Percentiles rank a stretch among this genome's conserved stretches.
These are phyloP conservation scores for Nycteola revayana DNA, from an alignment of 2,888 invertebrate species.

Conservation along the genomic window DNA sequence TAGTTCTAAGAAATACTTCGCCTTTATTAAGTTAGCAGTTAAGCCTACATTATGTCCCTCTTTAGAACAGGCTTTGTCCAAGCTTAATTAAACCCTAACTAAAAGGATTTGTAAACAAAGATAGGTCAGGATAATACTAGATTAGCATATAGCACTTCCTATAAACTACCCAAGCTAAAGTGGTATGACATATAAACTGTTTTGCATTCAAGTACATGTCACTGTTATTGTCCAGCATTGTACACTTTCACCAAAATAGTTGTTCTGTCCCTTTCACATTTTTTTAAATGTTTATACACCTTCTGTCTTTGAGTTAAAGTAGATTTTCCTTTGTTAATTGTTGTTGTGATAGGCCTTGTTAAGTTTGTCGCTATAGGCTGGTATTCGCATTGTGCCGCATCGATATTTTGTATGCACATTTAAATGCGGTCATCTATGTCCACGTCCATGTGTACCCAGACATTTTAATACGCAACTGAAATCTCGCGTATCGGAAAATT, in stretches of 20 bases:
- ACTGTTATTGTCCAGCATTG: slow-evolving; percentile 71
- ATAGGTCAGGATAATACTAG: slow-evolving; percentile 29
- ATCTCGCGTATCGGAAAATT: slow-evolving; percentile 51
- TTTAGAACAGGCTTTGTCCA: background rate
- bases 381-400: slow-evolving; percentile 69
- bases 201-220: slow-evolving; percentile 76
- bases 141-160: slow-evolving; percentile 61
- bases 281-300: slow-evolving; percentile 19
- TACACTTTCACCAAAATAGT: slow-evolving; percentile 36
- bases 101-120: slow-evolving; percentile 22
- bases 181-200: slow-evolving; percentile 67
- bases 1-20: no score
- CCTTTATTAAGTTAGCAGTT: no score
- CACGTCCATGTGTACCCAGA: slow-evolving; percentile 46
- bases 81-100: slow-evolving; percentile 14
- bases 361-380: slow-evolving; percentile 48
- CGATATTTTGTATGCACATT: slow-evolving; percentile 79
- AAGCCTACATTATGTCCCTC: no score
- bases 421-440: slow-evolving; percentile 75
- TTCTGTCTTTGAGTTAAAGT: slow-evolving; percentile 25
- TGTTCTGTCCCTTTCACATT: slow-evolving; percentile 5
- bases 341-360: slow-evolving; percentile 21
- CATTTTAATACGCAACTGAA: slow-evolving; percentile 59
- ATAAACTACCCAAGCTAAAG: slow-evolving; percentile 63
- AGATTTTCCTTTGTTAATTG: slow-evolving; percentile 24